phyloP scores from a whole-genome alignment of 2,797 vertebrate species.

The Decapterus maruadsi region DNA sequence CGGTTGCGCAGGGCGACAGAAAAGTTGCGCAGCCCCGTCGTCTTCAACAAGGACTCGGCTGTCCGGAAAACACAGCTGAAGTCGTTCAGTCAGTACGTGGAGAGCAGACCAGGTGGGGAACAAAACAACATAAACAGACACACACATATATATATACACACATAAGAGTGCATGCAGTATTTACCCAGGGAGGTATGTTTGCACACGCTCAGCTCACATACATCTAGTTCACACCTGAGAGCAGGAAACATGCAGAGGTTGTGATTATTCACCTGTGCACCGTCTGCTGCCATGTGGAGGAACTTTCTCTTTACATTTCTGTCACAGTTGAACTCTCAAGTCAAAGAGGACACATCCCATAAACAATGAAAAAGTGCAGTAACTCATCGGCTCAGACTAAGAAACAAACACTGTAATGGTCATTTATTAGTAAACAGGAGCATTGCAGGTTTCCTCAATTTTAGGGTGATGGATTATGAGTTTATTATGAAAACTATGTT shows the following conservation, averaged over 20 bases:
- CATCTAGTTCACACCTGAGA: slow-evolving; percentile 11
- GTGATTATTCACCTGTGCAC: neutral
- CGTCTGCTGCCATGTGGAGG: neutral
- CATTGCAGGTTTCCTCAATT: neutral
- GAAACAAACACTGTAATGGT: neutral
- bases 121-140: neutral
- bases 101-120: slow-evolving; percentile 93
- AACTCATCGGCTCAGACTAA: neutral
- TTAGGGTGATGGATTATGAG: too few species aligned
- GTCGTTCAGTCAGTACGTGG: slow-evolving; percentile 98
- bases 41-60: slow-evolving; percentile 95
- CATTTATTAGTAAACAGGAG: neutral
- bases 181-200: slow-evolving; percentile 53
- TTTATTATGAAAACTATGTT: too few species aligned
- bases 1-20: slow-evolving; percentile 91
- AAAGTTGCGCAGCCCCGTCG: slow-evolving; percentile 92
- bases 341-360: too few species aligned
- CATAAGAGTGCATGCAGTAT: slow-evolving; percentile 22
- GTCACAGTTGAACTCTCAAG: neutral
- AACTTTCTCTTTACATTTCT: neutral
- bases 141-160: neutral
- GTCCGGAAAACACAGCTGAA: slow-evolving; percentile 98
- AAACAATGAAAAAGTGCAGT: too few species aligned
- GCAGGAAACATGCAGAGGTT: neutral
- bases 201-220: neutral